Evolutionary conservation across 2,113 vertebrate species (phyloP), one percentile per base, ranked within the genome.

Genomic region (Chaetorhynchus papuensis): DNA sequence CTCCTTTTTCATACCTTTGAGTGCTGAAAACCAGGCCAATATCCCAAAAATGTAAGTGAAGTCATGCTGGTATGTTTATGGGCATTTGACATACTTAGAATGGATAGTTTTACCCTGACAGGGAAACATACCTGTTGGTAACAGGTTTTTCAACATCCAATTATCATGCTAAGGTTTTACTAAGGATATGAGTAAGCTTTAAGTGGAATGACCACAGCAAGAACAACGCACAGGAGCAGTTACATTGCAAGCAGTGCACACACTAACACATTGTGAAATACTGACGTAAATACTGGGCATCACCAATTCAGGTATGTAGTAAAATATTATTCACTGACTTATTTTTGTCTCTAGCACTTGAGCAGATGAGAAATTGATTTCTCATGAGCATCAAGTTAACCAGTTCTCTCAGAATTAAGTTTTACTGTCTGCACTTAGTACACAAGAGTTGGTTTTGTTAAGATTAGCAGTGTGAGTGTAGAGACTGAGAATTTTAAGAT

Each of bases 161-260:
- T 95, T 96, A 87, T 41, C 18, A n/a, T 66, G n/a, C 27, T 22
- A n/a, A n/a, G 81, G 44, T 78, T 91, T 81, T 65, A 96, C 59
- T 65, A 65, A 95, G 96, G 91, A 93, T 97, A 63, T 97, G 96
- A 97, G 88, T 95, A 97, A 97, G 82, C 84, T 77, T 33, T 70
- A 86, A 85, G 63, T 94, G 59, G 45, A 77, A 90, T 76, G 76
- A 87, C 54, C 75, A 71, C 7, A 50, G 74, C 47, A 60, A 75
- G 70, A 89, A 87, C 56, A 64, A 78, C 0, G 2, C 65, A 68
- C n/a, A 63, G 56, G n/a, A 91, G 94, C 86, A 81, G 89, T 89
- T 94, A 80, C 23, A 53, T 5, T 75, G 76, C 54, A 79, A 71
- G 49, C 49, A 82, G 31, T 26, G 22, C 41, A 22, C 12, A 61